Percentiles rank a stretch among this genome's conserved stretches.
phyloP scores from a whole-genome alignment of 64 coral and sea anemone species.

The Stichodactyla mertensii region DNA sequence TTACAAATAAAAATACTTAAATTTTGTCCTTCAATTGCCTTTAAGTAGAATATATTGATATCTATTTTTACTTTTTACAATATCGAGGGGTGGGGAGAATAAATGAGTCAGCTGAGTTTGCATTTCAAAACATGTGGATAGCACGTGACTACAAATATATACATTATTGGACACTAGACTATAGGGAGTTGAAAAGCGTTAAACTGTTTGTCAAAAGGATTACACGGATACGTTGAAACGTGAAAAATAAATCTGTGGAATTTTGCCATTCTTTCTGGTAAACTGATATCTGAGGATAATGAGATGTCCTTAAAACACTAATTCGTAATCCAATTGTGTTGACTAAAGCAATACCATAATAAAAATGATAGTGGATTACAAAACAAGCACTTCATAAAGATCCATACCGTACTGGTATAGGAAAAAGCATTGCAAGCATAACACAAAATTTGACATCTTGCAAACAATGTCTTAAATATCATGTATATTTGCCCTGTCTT shows the following conservation, averaged over 20 bases:
- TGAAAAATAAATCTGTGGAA: background rate
- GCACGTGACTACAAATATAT: background rate
- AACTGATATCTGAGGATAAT: no score
- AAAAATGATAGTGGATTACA: background rate
- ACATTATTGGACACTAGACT: background rate
- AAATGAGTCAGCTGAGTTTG: background rate
- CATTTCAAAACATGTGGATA: background rate
- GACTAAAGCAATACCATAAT: background rate
- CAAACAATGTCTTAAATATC: background rate
- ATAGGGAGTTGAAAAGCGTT: background rate
- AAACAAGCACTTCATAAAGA: background rate
- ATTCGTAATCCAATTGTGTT: no score
- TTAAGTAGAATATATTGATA: background rate
- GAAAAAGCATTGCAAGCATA: background rate
- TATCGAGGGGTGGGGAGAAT: background rate
- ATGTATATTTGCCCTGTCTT: background rate
- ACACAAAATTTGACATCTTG: background rate
- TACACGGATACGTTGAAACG: background rate
- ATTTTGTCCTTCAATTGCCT: background rate
- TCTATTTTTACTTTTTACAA: background rate
- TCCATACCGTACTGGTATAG: background rate
- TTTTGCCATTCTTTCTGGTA: no score
- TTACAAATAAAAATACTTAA: background rate
- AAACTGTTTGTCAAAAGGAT: background rate
- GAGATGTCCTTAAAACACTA: no score